A percentile compares a stretch with the other conserved stretches of the same genome.
Conservation (phyloP, 1,140 invertebrate genomes). For the Bombus consobrinus region DNA sequence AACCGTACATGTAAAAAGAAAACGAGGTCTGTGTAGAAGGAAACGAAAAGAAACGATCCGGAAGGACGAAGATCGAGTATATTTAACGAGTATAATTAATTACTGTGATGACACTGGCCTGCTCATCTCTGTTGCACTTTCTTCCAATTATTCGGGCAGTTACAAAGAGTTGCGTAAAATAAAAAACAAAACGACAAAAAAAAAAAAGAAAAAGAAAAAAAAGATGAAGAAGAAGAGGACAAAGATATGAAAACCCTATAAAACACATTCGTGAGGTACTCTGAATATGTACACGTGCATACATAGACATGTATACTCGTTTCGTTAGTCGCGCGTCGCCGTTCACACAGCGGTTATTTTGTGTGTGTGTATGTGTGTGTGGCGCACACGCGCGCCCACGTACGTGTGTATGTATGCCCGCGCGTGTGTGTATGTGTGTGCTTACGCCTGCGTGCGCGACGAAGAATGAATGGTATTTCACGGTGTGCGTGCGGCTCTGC, state of each 20-base stretch:
- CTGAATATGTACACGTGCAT: conserved; percentile 74
- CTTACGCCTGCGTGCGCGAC: conserved; percentile 53
- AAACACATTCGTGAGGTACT: conserved; percentile 71
- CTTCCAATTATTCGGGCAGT: conserved; percentile 64
- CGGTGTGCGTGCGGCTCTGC: conserved; percentile 50
- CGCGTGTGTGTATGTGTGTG: conserved; percentile 56
- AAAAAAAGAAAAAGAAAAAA: neutral
- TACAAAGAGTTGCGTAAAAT: conserved; percentile 37
- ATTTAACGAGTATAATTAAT: conserved; percentile 25
- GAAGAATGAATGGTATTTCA: conserved; percentile 44
- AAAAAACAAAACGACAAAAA: neutral
- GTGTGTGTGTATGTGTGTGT: conserved; percentile 40
- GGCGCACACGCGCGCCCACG: conserved; percentile 7
- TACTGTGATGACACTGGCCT: conserved; percentile 64
- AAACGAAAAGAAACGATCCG: neutral
- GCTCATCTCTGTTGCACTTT: conserved; percentile 69
- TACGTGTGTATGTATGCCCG: conserved; percentile 58
- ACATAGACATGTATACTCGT: conserved; percentile 70
- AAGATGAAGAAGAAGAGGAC: neutral
- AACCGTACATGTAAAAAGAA: neutral
- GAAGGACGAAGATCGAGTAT: neutral
- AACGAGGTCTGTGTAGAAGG: neutral
- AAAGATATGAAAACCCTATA: conserved; percentile 65
- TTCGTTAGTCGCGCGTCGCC: conserved; percentile 56
- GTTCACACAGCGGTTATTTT: conserved; percentile 32